These are phyloP conservation scores for Spilarctia lutea DNA, from an alignment of 2,888 invertebrate species.

Conservation along the genomic window DNA sequence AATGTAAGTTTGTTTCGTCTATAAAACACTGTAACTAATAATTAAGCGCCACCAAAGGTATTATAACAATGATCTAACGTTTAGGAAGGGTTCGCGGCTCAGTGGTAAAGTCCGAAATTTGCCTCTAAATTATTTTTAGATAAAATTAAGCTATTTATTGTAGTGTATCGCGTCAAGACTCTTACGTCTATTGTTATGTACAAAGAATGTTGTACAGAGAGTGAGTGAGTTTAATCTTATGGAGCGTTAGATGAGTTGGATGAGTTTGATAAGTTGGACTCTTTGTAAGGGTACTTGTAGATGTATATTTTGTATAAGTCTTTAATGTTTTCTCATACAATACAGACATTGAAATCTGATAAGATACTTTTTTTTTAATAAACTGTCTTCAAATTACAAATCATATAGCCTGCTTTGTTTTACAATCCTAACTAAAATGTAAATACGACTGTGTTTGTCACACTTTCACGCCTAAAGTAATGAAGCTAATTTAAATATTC, in stretches of 20 bases:
- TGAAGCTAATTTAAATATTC: no score
- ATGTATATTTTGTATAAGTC: conserved; percentile 34
- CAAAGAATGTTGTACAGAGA: conserved; percentile 21
- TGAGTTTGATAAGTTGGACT: not conserved
- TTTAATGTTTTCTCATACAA: conserved; percentile 22
- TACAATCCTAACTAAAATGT: not conserved
- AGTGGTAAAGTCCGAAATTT: not conserved
- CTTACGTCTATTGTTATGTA: conserved; percentile 34
- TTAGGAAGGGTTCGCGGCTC: not conserved
- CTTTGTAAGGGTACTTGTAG: conserved; percentile 12
- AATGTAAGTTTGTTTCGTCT: not conserved
- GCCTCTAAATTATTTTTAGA: conserved; percentile 8
- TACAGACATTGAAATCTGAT: conserved; percentile 7
- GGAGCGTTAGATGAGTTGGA: not conserved
- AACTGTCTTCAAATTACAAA: not conserved
- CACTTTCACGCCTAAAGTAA: no score
- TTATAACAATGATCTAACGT: not conserved
- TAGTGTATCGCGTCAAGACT: conserved; percentile 22
- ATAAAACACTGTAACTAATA: not conserved
- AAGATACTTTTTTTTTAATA: conserved; percentile 1
- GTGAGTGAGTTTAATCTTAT: conserved; percentile 9
- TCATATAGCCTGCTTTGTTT: not conserved
- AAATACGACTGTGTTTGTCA: not conserved
- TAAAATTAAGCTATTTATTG: conserved; percentile 4
- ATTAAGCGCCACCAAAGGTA: not conserved